Evolutionary conservation across 2,888 invertebrate genomes (phyloP), one percentile per base, ranked within the genome.

Genomic region (Macrophya annulata): DNA sequence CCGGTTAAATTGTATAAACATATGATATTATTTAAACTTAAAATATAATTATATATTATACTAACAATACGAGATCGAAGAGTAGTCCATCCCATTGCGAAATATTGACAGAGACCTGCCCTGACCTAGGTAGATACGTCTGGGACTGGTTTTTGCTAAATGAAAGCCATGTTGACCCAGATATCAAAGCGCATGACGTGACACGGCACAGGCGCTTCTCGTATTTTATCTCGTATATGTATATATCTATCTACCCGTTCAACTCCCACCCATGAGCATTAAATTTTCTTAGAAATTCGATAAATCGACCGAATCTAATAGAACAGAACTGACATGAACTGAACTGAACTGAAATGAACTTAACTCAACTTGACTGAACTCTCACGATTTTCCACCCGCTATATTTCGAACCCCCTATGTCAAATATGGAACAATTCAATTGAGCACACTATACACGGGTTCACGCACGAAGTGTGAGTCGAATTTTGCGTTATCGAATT

Each of bases 51-150:
- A 62, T 40, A 4, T 31, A 62, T 55, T 65, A 87, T 92, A 94
- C 95, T 95, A 93, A 95, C 95, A 93, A 95, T 93, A 91, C 95
- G 95, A 84, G 94, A 93, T 87, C 95, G 94, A 55, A 95, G 91
- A 85, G 94, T 94, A 88, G 95, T 94, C 95, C 95, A 95, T 89
- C 95, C 95, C 95, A 95, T 95, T 88, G 85, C 89, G 85, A 87
- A 84, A 71, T 76, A 21, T 55, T 82, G 45, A 74, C 48, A 40
- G 25, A 65, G 71, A 31, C 62, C 37, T 37, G 88, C 87, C 88
- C 88, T 91, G 91, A 91, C 90, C 90, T 90, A 89, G 89, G 89
- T 87, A 89, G 88, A 88, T 88, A 79, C 83, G 68, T 88, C 90
- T 88, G 89, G 90, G 89, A 90, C 90, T 90, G 91, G 90, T 91